These are phyloP conservation scores for Paramisgurnus dabryanus DNA, from an alignment of 2,113 vertebrate species.

Conservation along the genomic window DNA sequence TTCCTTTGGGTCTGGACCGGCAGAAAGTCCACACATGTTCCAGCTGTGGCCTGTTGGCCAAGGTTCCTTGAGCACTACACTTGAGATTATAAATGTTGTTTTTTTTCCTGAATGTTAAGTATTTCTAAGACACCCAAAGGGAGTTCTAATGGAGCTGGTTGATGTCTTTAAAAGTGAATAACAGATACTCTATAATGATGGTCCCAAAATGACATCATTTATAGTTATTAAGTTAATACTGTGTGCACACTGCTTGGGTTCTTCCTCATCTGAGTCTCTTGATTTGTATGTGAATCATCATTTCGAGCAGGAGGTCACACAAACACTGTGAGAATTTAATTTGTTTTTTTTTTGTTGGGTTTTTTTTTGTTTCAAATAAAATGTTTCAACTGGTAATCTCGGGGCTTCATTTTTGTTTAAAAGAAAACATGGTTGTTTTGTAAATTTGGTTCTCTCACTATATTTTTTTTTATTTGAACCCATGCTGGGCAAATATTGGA, in stretches of 20 bases:
- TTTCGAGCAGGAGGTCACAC: neutral
- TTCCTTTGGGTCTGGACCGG: constrained; percentile 61
- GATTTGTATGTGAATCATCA: neutral
- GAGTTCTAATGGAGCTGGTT: neutral
- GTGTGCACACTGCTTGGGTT: neutral
- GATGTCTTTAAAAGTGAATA: neutral
- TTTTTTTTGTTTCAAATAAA: neutral
- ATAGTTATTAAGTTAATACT: too few species aligned
- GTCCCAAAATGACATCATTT: too few species aligned
- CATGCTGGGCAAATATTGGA: too few species aligned
- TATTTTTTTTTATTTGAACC: too few species aligned
- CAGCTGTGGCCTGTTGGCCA: constrained; percentile 50
- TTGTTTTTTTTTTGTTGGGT: too few species aligned
- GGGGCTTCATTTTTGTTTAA: too few species aligned
- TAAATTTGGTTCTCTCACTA: too few species aligned
- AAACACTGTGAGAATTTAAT: neutral
- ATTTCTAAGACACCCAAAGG: neutral
- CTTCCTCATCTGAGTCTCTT: neutral
- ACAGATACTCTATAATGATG: neutral
- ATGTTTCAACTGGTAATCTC: too few species aligned
- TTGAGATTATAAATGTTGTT: neutral
- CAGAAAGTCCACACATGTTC: constrained; percentile 53
- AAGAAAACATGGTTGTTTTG: too few species aligned
- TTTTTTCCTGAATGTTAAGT: neutral
- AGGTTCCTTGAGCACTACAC: constrained; percentile 53